Evolutionary conservation across 2,797 vertebrate species (phyloP).

Genomic region (Tiaroga cobitis): DNA sequence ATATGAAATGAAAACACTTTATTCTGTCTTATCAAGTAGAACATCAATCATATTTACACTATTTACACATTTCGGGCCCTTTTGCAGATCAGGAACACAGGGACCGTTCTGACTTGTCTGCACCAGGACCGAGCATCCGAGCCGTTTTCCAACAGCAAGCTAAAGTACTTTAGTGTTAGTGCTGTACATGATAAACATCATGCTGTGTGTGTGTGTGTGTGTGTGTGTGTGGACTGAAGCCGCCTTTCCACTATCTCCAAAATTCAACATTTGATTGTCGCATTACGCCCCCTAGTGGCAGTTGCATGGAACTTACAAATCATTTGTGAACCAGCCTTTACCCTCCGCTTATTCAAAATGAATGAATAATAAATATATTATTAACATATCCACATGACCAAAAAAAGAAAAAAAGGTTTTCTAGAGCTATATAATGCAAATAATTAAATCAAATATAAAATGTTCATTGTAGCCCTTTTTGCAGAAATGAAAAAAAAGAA

Average conservation of each 20-base stretch:
- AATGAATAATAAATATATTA: not conserved
- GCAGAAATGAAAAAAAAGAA: not conserved
- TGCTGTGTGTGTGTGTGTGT: conserved; percentile 13
- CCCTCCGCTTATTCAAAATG: not conserved
- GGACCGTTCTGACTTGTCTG: conserved; percentile 4
- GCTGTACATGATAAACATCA: conserved; percentile 40
- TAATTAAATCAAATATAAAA: not conserved
- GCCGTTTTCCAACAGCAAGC: conserved; percentile 10
- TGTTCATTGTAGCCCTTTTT: not conserved
- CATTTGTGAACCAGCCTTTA: not conserved
- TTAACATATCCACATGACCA: not conserved
- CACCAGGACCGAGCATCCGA: not conserved
- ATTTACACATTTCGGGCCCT: conserved; percentile 19
- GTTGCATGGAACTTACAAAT: not conserved
- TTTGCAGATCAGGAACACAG: conserved; percentile 3
- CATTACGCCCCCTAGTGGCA: not conserved
- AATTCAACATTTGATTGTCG: not conserved
- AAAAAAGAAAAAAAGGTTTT: not conserved
- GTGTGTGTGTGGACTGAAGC: conserved; percentile 13
- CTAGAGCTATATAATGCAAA: not conserved
- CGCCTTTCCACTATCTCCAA: not conserved
- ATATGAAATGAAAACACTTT: conserved; percentile 23
- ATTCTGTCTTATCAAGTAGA: conserved; percentile 38
- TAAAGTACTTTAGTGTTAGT: conserved; percentile 32
- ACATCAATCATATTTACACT: conserved; percentile 40